Evolutionary conservation across 2,797 vertebrate genomes (phyloP), one percentile per base, ranked within the genome.

Genomic region (Spondyliosoma cantharus): DNA sequence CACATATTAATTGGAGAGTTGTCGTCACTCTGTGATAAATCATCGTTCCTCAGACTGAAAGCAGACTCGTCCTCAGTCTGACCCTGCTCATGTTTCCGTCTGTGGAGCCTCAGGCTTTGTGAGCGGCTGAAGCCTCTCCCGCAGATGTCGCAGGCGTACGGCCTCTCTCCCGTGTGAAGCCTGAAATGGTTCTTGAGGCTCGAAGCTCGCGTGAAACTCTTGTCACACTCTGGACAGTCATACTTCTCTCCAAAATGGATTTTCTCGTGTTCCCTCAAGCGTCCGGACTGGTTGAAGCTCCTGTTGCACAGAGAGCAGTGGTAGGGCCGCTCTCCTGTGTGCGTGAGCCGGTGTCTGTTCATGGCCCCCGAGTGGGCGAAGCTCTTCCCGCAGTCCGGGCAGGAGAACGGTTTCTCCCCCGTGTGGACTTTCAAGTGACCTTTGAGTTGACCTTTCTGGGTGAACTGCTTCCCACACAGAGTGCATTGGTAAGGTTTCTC

Each of bases 401-500:
- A 94, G 42, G 92, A 74, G 60, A 92, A 94, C 0, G 93, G 94
- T 56, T 92, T 91, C 82, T 94, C 93, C 2, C 93, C 94, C 0
- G 93, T 94, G 90, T 94, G 93, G 53, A 94, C 91, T 46, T 93
- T 94, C 70, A 86, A 92, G 78, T 94, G 94, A 68, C 93, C 93
- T 69, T 93, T 94, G 24, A 94, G 94, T 59, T 94, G 93, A 53
- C 93, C 93, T 60, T 93, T 93, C 83, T 94, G 94, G 20, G 93
- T 93, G 78, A 94, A 94, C 90, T 93, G 92, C 79, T 94, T 94
- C 20, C 91, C 93, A 0, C 93, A 94, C 37, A 93, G 45, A 15
- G 49, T 29, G 92, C 96, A 97, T 72, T 96, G 96, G 85, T 96
- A 97, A 17, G 97, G 97, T 88, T 97, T 97, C 91, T 97, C 96